Base-by-base conservation (phyloP, 2,113 vertebrate species). In the Siniperca chuatsi region DNA sequence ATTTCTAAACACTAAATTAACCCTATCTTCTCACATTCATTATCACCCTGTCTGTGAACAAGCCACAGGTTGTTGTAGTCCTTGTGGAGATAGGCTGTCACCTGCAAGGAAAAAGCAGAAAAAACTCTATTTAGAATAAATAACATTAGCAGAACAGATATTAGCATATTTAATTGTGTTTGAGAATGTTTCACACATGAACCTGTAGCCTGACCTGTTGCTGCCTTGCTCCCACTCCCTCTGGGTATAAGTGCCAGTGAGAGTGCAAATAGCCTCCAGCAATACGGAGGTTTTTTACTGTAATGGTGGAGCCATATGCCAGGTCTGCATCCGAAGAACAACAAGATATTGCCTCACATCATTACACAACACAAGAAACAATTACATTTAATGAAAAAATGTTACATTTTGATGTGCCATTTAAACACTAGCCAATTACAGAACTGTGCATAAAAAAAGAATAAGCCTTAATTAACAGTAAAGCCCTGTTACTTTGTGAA, bases 51-150 rank as follows among this genome's bases (percentile, higher is more conserved):
- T 83, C 95, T 98, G 93, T 97, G 98, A 94, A 99, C 95, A 79
- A 98, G 95, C 98, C 98, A 99, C 81, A 99, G 72, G 90, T 99
- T 99, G 95, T 99, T 99, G 80, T 96, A 95, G 93, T 99, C 98
- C 83, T 99, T 99, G 90, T 99, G 98, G 61, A 97, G 96, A 89
- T 99, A 99, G 25, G 98, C 96, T 57, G 98, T 99, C 79, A 99
- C 97, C 98, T 99, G 90, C 75, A 89, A 58, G 79, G 64, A 89
- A 25, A 84, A 6, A 75, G 3, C 0, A 79, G 13, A 72, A 8
- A 42, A 62, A 13, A 23, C 2, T 2, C 25, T 13, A 18, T 64
- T 62, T 5, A 66, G 12, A 87, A 25, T 35, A 20, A 67, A 52
- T 21, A 33, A 2, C 40, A 23, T 35, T 0, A 71, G 4, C 9